Conservation (phyloP, 2,797 vertebrate genomes). For the Pteropus rufus region DNA sequence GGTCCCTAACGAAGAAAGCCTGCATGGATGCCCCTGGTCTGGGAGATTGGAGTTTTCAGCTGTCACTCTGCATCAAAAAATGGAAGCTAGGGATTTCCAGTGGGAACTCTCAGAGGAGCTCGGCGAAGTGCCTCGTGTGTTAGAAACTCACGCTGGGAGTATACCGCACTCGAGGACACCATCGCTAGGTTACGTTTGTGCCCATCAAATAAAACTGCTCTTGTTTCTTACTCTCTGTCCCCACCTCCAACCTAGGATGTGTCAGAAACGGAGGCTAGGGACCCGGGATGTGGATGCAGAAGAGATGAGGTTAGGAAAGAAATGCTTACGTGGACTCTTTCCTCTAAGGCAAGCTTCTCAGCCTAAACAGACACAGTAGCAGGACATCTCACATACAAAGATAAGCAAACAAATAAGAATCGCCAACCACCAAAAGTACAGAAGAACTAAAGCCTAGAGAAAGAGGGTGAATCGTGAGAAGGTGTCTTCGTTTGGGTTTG, state of each 20-base stretch:
- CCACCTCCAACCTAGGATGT: not conserved
- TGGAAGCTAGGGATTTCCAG: not conserved
- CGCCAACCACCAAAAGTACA: not conserved
- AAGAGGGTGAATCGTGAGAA: not conserved
- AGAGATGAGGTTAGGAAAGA: not conserved
- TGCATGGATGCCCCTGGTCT: too few relatives aligned
- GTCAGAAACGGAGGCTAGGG: not conserved
- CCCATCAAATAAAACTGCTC: not conserved
- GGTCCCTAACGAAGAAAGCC: not conserved
- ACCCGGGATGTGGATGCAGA: not conserved
- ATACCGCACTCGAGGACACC: not conserved
- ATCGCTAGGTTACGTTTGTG: not conserved
- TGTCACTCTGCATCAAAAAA: not conserved
- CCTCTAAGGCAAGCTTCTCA: not conserved
- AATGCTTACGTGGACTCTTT: not conserved
- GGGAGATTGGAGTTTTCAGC: not conserved
- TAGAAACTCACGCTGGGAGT: not conserved
- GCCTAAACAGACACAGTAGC: not conserved
- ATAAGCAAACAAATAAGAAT: not conserved
- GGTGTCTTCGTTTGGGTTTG: not conserved
- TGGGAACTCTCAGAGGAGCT: not conserved
- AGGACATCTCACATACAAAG: not conserved
- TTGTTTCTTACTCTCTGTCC: not conserved
- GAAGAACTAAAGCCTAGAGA: not conserved
- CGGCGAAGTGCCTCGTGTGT: not conserved